phyloP scores from a whole-genome alignment of 2,888 invertebrate species.

The Tetheella fluctuosa region DNA sequence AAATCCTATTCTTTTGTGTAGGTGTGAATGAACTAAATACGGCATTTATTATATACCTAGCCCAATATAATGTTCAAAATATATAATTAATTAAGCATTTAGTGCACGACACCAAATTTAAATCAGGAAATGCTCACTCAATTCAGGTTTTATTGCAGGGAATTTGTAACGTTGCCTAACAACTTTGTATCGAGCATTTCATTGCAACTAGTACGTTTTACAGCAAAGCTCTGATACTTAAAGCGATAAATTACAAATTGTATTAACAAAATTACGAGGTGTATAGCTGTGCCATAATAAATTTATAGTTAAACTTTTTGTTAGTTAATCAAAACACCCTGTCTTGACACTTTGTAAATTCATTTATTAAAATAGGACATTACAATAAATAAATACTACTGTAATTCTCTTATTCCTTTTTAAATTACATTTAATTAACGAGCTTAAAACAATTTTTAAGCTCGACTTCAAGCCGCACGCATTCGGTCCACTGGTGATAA shows the following conservation, averaged over 20 bases:
- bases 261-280: not conserved
- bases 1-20: too few species aligned
- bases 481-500: slow-evolving; percentile 18
- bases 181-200: slow-evolving; percentile 3
- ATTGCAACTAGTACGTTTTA: slow-evolving; percentile 5
- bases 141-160: slow-evolving; percentile 16
- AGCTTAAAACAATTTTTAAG: slow-evolving; percentile 11
- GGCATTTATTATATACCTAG: not conserved
- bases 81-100: slow-evolving; percentile 11
- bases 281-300: not conserved
- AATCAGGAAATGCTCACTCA: slow-evolving; percentile 16
- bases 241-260: slow-evolving; percentile 7
- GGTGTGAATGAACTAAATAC: too few species aligned
- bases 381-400: not conserved
- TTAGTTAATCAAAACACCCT: not conserved
- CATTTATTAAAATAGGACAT: too few species aligned
- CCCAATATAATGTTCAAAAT: not conserved
- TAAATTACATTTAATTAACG: not conserved
- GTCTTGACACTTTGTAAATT: not conserved
- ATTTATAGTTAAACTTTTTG: not conserved
- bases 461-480: not conserved
- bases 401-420: not conserved
- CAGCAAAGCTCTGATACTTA: slow-evolving; percentile 4
- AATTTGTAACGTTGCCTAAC: slow-evolving; percentile 19
- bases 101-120: slow-evolving; percentile 13